phyloP scores from a whole-genome alignment of 2,797 vertebrate species.

The Rhodeus uyekii region DNA sequence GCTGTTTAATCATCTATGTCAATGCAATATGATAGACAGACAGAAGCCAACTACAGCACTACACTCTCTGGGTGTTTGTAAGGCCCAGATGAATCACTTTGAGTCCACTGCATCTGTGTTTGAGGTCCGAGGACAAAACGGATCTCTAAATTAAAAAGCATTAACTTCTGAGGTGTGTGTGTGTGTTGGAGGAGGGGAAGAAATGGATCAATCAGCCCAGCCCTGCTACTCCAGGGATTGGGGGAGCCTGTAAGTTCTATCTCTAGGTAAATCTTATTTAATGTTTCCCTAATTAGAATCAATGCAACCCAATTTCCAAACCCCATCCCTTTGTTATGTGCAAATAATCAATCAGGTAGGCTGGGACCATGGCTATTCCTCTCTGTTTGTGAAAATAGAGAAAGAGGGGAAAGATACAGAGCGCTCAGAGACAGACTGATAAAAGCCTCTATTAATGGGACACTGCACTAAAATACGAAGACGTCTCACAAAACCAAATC shows the following conservation, averaged over 20 bases:
- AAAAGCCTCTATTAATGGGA: conserved; percentile 24
- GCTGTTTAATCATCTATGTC: conserved; percentile 77
- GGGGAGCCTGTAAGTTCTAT: conserved; percentile 76
- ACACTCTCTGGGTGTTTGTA: conserved; percentile 26
- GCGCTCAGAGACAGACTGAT: conserved; percentile 2
- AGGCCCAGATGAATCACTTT: conserved; percentile 38
- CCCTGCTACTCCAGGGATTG: conserved; percentile 66
- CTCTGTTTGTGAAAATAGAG: conserved; percentile 55
- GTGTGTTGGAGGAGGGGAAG: conserved; percentile 33
- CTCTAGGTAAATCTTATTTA: conserved; percentile 96
- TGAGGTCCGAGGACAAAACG: conserved; percentile 45
- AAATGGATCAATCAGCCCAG: conserved; percentile 63
- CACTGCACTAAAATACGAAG: background rate
- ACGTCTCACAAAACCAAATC: background rate
- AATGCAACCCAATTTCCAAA: conserved; percentile 94
- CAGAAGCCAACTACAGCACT: conserved; percentile 50
- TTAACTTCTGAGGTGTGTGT: conserved; percentile 46
- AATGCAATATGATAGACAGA: conserved; percentile 62
- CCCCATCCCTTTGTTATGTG: conserved; percentile 80
- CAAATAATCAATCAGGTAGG: conserved; percentile 84
- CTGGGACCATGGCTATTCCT: conserved; percentile 68
- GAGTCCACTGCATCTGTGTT: conserved; percentile 19
- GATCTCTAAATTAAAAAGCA: conserved; percentile 62
- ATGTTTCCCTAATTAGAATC: conserved; percentile 99
- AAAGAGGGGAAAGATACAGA: conserved; percentile 9